Evolutionary conservation across 1,140 invertebrate species (phyloP).

Genomic region (Heliconius nattereri): DNA sequence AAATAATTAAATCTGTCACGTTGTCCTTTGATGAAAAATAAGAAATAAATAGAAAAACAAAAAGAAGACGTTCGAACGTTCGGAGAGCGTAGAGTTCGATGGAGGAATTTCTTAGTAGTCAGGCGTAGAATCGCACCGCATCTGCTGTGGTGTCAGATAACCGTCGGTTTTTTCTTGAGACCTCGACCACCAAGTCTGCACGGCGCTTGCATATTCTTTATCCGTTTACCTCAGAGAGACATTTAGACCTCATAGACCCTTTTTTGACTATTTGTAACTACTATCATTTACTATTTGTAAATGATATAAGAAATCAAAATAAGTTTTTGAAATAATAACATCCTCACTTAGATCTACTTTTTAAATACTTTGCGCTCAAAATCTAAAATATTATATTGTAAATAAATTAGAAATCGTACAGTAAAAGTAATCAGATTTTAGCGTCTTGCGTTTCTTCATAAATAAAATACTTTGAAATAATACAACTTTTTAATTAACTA

Average conservation of each 20-base stretch:
- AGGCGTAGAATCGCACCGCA: constrained; percentile 50
- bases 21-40: background rate
- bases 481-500: too few species aligned
- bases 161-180: constrained; percentile 53
- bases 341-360: background rate
- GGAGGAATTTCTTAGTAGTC: constrained; percentile 45
- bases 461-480: too few species aligned
- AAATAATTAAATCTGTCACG: background rate
- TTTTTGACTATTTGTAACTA: too few species aligned
- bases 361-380: background rate
- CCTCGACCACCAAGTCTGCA: constrained; percentile 20
- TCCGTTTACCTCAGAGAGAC: constrained; percentile 20
- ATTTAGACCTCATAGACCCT: too few species aligned
- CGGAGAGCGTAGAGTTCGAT: constrained; percentile 16
- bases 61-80: constrained; percentile 44
- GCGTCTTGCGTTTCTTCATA: too few species aligned
- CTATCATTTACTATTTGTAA: too few species aligned
- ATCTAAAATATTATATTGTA: background rate
- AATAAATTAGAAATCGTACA: background rate
- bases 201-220: constrained; percentile 29
- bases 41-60: background rate
- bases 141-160: constrained; percentile 71
- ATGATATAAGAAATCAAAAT: too few species aligned
- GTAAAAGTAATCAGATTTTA: background rate
- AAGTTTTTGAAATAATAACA: background rate